A percentile compares a stretch with the other conserved stretches of the same genome.
These are phyloP conservation scores for Scolopax rusticola DNA, from an alignment of 2,797 vertebrate species.

Conservation along the genomic window DNA sequence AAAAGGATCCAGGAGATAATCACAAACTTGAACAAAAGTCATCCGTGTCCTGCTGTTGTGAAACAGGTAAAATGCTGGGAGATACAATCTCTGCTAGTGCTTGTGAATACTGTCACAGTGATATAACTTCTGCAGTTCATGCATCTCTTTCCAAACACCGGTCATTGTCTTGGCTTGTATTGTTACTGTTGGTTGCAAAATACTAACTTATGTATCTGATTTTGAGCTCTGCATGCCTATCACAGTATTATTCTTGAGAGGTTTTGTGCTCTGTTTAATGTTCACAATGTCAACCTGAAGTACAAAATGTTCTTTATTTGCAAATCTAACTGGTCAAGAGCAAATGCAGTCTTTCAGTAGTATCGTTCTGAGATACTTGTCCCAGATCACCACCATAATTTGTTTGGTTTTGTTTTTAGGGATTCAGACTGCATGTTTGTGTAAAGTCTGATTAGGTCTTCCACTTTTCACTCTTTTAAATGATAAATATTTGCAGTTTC, in stretches of 20 bases:
- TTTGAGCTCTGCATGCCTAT: not conserved
- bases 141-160: not conserved
- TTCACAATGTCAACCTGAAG: not conserved
- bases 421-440: not conserved
- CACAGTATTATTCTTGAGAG: not conserved
- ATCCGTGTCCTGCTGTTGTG: not conserved
- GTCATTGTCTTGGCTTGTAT: not conserved
- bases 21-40: not conserved
- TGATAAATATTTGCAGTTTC: not conserved
- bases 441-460: not conserved
- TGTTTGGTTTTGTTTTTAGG: not conserved
- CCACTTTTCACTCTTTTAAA: not conserved
- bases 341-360: not conserved
- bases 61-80: not conserved
- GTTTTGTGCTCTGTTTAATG: not conserved
- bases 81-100: not conserved
- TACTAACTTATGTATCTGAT: not conserved
- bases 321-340: not conserved
- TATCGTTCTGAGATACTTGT: not conserved
- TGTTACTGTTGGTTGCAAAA: not conserved
- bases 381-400: not conserved
- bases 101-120: not conserved
- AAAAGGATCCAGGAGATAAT: not conserved
- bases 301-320: not conserved
- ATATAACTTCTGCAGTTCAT: not conserved